Conservation (phyloP, 1,140 invertebrate species). For the Euglossa dilemma region DNA sequence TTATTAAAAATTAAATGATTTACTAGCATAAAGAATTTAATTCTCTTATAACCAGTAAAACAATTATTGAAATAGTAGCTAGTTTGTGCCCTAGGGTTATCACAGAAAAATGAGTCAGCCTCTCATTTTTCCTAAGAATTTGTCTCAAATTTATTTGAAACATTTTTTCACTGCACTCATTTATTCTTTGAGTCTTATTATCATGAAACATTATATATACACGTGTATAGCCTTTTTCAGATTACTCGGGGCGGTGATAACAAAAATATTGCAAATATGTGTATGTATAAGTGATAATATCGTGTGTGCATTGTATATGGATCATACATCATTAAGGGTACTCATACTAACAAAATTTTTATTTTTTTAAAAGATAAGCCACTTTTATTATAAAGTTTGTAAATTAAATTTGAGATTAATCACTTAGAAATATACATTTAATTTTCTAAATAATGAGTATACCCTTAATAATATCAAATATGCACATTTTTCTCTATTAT, state of each 20-base stretch:
- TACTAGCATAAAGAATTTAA: background rate
- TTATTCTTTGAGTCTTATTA: constrained; percentile 40
- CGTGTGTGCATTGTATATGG: constrained; percentile 20
- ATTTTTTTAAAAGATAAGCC: background rate
- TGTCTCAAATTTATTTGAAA: constrained; percentile 7
- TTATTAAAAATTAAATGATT: background rate
- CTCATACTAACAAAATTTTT: background rate
- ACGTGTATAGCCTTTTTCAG: constrained; percentile 37
- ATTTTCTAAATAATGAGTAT: background rate
- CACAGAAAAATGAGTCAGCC: constrained; percentile 61
- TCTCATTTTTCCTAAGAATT: constrained; percentile 13
- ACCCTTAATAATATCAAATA: constrained; percentile 9
- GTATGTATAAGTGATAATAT: constrained; percentile 15
- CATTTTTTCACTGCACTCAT: constrained; percentile 25
- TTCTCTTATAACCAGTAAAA: constrained; percentile 35
- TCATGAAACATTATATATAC: constrained; percentile 44
- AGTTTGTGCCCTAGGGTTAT: constrained; percentile 67
- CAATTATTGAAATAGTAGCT: constrained; percentile 51
- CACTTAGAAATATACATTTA: background rate
- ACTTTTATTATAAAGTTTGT: background rate
- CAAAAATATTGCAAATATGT: constrained; percentile 50
- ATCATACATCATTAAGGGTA: background rate
- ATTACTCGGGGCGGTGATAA: constrained; percentile 50
- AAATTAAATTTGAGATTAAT: background rate
- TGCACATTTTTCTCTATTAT: background rate